phyloP scores from a whole-genome alignment of 2,888 invertebrate genomes.

The Hylaea fasciaria region DNA sequence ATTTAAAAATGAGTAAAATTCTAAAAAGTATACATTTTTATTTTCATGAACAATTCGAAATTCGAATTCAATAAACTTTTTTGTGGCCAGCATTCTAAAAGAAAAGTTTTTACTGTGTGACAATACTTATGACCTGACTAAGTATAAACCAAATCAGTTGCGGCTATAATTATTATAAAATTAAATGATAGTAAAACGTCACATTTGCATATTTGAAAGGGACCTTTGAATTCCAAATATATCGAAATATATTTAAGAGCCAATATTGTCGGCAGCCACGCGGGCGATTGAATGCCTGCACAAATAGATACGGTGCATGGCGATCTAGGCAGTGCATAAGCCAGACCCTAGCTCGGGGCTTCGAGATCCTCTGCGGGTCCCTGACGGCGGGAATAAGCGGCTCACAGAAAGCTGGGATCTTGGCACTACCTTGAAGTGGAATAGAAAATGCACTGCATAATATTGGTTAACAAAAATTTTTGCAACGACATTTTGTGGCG shows the following conservation, averaged over 20 bases:
- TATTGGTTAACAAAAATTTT: background rate
- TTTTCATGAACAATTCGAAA: no score
- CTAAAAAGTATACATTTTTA: no score
- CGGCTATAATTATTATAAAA: no score
- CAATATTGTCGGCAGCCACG: constrained; percentile 49
- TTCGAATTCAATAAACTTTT: no score
- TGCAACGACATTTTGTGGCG: background rate
- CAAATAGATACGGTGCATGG: constrained; percentile 66
- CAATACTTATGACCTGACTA: no score
- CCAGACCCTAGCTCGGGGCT: constrained; percentile 45
- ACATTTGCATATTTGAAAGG: background rate
- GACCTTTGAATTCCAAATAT: constrained; percentile 8
- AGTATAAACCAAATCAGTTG: no score
- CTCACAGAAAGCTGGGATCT: constrained; percentile 49
- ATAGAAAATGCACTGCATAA: constrained; percentile 17
- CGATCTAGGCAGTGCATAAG: constrained; percentile 29
- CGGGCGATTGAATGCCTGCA: constrained; percentile 60
- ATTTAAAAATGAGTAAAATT: no score
- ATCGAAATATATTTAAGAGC: constrained; percentile 37
- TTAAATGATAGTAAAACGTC: no score
- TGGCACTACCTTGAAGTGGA: constrained; percentile 2
- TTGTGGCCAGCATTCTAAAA: no score
- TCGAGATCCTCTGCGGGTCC: constrained; percentile 56
- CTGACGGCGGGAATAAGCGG: constrained; percentile 65
- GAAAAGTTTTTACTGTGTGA: no score